These are phyloP conservation scores for Coryphaenoides rupestris DNA, from an alignment of 2,113 vertebrate genomes.

Conservation along the genomic window DNA sequence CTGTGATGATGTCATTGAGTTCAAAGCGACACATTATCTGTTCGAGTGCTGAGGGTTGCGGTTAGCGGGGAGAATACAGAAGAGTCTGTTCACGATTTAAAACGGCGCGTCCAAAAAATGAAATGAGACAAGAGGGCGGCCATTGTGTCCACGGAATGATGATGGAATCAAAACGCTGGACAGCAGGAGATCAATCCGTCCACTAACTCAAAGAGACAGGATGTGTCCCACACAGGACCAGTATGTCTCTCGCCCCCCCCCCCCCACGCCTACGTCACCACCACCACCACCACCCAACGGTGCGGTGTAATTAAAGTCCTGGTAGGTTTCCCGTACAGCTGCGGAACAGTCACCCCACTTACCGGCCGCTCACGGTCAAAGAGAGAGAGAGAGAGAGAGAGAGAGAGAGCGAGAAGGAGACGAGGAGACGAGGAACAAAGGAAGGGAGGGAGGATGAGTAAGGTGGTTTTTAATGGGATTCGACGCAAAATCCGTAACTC, in stretches of 20 bases:
- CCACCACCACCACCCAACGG: too few relatives aligned
- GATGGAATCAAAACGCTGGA: slow-evolving; percentile 45
- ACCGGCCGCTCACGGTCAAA: too few relatives aligned
- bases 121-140: slow-evolving; percentile 42
- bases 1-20: slow-evolving; percentile 35
- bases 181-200: slow-evolving; percentile 35
- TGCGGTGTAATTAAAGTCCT: too few relatives aligned
- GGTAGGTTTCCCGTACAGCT: too few relatives aligned
- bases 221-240: slow-evolving; percentile 32
- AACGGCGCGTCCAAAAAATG: neutral
- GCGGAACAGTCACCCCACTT: too few relatives aligned
- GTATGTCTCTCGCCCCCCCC: neutral
- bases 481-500: slow-evolving; percentile 7
- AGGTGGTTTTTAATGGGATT: slow-evolving; percentile 13
- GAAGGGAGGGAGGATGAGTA: slow-evolving; percentile 18
- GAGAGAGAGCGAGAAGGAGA: too few relatives aligned
- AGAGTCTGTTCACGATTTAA: slow-evolving; percentile 34
- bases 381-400: too few relatives aligned
- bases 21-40: slow-evolving; percentile 24
- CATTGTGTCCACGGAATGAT: slow-evolving; percentile 51
- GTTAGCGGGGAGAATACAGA: slow-evolving; percentile 34
- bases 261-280: too few relatives aligned
- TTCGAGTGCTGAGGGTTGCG: slow-evolving; percentile 20
- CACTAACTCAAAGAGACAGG: slow-evolving; percentile 18
- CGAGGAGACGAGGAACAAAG: slow-evolving; percentile 10